Evolutionary conservation across 92 coral and sea anemone species (phyloP).

Genomic region (Siderastrea radians): DNA sequence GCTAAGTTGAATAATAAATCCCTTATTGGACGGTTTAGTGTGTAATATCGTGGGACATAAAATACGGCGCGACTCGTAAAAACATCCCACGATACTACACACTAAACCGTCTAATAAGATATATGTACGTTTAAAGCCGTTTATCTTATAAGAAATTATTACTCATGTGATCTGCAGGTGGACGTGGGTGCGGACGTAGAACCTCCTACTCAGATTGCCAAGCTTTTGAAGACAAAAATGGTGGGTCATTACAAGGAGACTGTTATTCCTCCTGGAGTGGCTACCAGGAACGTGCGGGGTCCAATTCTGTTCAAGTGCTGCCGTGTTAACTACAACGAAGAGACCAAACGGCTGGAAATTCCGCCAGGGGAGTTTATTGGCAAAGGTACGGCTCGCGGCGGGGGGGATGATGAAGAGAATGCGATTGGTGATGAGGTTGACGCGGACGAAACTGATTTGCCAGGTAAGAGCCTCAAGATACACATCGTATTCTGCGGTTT

Average conservation of each 20-base stretch:
- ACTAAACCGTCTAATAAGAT: too few relatives aligned
- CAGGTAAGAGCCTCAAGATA: neutral
- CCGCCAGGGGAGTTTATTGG: slow-evolving; percentile 51
- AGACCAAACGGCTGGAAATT: slow-evolving; percentile 29
- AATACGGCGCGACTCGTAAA: too few relatives aligned
- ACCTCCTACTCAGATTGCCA: neutral
- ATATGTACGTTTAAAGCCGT: too few relatives aligned
- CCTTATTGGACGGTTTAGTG: too few relatives aligned
- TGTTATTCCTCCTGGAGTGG: neutral
- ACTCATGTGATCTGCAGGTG: neutral
- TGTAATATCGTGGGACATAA: too few relatives aligned
- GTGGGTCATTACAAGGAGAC: neutral
- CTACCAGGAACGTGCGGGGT: slow-evolving; percentile 21
- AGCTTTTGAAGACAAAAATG: neutral
- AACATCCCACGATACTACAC: too few relatives aligned
- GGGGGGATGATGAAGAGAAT: neutral
- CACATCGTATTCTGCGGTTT: too few relatives aligned
- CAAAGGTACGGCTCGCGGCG: neutral
- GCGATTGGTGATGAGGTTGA: neutral
- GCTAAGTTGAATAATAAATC: too few relatives aligned
- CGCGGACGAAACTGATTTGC: slow-evolving; percentile 2
- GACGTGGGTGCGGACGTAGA: neutral
- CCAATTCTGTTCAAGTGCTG: slow-evolving; percentile 68
- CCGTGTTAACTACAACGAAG: slow-evolving; percentile 48
- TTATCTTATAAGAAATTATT: neutral